phyloP scores from a whole-genome alignment of 2,113 vertebrate genomes.

The Triplophysa dalaica region DNA sequence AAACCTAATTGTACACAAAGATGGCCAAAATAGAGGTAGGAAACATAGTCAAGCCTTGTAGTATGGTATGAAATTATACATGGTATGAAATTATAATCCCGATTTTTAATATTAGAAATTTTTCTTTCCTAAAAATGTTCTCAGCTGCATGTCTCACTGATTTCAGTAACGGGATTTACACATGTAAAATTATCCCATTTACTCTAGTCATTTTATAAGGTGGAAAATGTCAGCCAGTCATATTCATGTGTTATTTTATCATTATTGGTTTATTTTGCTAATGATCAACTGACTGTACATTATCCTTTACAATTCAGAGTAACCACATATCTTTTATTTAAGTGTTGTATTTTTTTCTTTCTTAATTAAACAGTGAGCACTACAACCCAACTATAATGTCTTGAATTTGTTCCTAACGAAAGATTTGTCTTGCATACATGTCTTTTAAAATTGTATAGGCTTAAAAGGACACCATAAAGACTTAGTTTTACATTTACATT shows the following conservation, averaged over 20 bases:
- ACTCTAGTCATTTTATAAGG: too few species aligned
- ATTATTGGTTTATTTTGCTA: not conserved
- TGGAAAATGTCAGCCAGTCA: too few species aligned
- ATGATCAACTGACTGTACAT: not conserved
- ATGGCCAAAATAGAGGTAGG: not conserved
- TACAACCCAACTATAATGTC: not conserved
- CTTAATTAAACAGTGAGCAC: not conserved
- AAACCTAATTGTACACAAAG: not conserved
- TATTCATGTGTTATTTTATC: not conserved
- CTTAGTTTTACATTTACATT: not conserved
- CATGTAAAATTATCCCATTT: too few species aligned
- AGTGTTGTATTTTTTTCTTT: not conserved
- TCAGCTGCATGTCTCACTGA: too few species aligned
- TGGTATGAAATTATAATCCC: too few species aligned
- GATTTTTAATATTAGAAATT: too few species aligned
- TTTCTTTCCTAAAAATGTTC: too few species aligned
- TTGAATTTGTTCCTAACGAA: conserved; percentile 49
- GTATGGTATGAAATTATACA: too few species aligned
- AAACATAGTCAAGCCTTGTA: not conserved
- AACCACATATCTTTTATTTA: not conserved
- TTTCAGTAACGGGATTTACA: too few species aligned
- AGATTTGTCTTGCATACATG: conserved; percentile 18
- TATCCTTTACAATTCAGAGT: not conserved
- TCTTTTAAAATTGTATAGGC: conserved; percentile 56
- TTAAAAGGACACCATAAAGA: conserved; percentile 55